Base-by-base conservation (phyloP, 2,113 vertebrate genomes). In the Chionis minor region DNA sequence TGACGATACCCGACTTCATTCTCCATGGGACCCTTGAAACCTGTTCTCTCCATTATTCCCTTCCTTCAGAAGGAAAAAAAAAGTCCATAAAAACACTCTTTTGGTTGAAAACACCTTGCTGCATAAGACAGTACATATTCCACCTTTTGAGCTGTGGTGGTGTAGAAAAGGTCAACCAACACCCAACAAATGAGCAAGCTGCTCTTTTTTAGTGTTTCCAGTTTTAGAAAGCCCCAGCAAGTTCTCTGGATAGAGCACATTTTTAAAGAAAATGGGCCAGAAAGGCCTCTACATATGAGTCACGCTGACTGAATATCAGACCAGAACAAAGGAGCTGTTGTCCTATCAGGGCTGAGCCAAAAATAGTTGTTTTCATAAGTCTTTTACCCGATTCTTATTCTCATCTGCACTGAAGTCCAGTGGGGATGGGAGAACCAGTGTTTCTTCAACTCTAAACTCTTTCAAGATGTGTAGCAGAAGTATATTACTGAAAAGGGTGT, bases 311-410 rank as follows among this genome's bases (percentile, higher is more conserved):
- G 62, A 92, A 54, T 91, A 94, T 67, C 47, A 84, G 65, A 87
- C 33, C 3, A 5, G 83, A 92, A 94, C 40, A 87, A 58, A 0
- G 2, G 45, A 72, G 45, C 58, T 81, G 88, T 92, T 94, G 91
- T 91, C 88, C 56, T 96, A 85, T 62, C 35, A 87, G 49, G 24
- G 18, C 49, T 65, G 61, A 91, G 86, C 62, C 89, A 92, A 95
- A 96, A 94, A 96, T 89, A 97, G 86, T 91, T 95, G 92, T 91
- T 97, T 96, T 94, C 73, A 80, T 85, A 94, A 95, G 81, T n/a
- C 62, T 92, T 78, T 94, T 94, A 96, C 83, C 83, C 94, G 77
- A 84, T 89, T 81, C 52, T 91, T 18, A 75, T 72, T 74, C 81
- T 91, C 27, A 65, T 81, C 58, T 67, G 51, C 22, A 38, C 35